These are phyloP conservation scores for Deilephila porcellus DNA, from an alignment of 2,888 invertebrate genomes.

Conservation along the genomic window DNA sequence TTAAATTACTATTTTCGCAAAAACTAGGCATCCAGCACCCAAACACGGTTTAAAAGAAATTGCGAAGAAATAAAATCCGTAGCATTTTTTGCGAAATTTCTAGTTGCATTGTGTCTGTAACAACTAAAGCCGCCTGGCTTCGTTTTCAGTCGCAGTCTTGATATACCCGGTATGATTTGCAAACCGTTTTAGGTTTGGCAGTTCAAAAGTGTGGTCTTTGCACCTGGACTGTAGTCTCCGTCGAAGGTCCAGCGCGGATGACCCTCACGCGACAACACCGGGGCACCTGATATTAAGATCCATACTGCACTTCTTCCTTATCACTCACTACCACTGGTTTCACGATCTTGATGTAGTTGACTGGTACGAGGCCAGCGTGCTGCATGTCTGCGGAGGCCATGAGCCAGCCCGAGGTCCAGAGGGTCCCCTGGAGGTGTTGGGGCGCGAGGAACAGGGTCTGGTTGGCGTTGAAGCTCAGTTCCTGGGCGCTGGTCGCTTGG, in stretches of 20 bases:
- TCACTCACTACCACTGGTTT: not conserved
- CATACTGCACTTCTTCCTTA: not conserved
- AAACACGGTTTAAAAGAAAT: no score
- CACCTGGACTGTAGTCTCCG: not conserved
- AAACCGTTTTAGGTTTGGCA: not conserved
- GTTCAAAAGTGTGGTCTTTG: not conserved
- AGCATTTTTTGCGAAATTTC: no score
- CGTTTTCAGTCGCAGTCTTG: no score
- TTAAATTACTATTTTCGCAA: no score
- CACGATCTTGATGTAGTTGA: constrained; percentile 79
- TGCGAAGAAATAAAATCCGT: no score
- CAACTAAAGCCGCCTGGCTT: no score
- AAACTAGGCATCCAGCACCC: no score
- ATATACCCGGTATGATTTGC: no score
- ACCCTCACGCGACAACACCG: not conserved
- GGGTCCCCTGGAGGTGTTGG: constrained; percentile 89
- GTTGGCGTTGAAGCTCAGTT: constrained; percentile 90
- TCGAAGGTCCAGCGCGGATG: not conserved
- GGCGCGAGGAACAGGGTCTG: constrained; percentile 94
- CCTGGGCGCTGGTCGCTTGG: constrained; percentile 88
- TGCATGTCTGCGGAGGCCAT: constrained; percentile 85
- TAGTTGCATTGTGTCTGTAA: no score
- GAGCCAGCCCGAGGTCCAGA: constrained; percentile 89
- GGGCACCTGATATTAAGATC: not conserved
- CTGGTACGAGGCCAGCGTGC: constrained; percentile 86